phyloP scores from a whole-genome alignment of 2,797 vertebrate species.

The Sebastes hubbsi region DNA sequence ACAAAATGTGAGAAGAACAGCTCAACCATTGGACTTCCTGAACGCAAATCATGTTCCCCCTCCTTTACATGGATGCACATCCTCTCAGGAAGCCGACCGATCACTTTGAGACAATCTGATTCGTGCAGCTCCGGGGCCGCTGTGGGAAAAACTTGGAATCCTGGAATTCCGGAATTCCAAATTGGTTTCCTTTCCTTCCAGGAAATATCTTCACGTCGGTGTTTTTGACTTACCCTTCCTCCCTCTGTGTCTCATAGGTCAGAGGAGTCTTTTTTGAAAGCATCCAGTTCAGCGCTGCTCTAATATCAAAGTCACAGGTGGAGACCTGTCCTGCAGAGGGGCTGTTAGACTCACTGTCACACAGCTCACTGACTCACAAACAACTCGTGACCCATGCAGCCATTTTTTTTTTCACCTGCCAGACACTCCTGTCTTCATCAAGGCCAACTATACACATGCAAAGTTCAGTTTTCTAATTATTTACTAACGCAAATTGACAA shows the following conservation, averaged over 20 bases:
- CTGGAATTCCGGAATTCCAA: constrained; percentile 58
- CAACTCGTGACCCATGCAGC: constrained; percentile 65
- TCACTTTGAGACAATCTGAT: constrained; percentile 55
- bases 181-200: constrained; percentile 52
- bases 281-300: constrained; percentile 33
- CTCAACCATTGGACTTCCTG: background rate
- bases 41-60: constrained; percentile 23
- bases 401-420: constrained; percentile 32
- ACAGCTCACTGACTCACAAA: constrained; percentile 76
- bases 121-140: constrained; percentile 36
- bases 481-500: constrained; percentile 36
- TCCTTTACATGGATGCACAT: constrained; percentile 42
- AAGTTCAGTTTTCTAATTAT: constrained; percentile 38
- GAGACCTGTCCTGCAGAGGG: constrained; percentile 60
- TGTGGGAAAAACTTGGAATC: constrained; percentile 42
- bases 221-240: constrained; percentile 43
- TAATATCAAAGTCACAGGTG: constrained; percentile 64
- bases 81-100: constrained; percentile 57
- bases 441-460: constrained; percentile 12
- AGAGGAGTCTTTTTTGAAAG: constrained; percentile 37
- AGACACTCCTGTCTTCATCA: constrained; percentile 33
- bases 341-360: constrained; percentile 72
- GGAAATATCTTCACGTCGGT: constrained; percentile 44
- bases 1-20: background rate
- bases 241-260: constrained; percentile 35